phyloP scores from a whole-genome alignment of 92 coral and sea anemone species.

The Chrysogorgia sp. region DNA sequence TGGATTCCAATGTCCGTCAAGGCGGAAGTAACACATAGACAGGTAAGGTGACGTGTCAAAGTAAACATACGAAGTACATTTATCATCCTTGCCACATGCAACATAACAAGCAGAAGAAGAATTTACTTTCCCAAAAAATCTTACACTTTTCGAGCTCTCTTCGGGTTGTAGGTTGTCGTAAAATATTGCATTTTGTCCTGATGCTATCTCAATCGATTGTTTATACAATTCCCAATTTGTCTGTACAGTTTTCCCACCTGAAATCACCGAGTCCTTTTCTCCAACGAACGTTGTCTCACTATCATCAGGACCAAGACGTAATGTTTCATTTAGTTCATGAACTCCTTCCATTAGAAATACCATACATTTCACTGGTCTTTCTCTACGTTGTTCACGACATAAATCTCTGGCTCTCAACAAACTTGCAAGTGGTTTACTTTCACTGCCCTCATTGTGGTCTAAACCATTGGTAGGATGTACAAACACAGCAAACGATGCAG shows the following conservation, averaged over 20 bases:
- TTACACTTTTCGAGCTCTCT: conserved; percentile 32
- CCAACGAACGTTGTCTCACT: conserved; percentile 29
- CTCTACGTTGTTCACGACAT: conserved; percentile 22
- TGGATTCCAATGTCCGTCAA: conserved; percentile 40
- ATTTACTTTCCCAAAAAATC: conserved; percentile 18
- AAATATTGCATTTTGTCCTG: conserved; percentile 44
- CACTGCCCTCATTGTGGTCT: conserved; percentile 35
- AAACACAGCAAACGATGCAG: conserved; percentile 27
- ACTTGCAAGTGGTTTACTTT: conserved; percentile 24
- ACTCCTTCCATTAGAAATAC: conserved; percentile 40
- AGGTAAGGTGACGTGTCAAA: not conserved
- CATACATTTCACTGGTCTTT: not conserved
- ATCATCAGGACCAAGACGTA: conserved; percentile 34
- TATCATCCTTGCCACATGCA: conserved; percentile 14
- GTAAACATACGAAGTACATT: conserved; percentile 33
- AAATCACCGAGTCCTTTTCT: conserved; percentile 12
- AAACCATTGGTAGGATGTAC: conserved; percentile 34
- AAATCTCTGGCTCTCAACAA: conserved; percentile 30
- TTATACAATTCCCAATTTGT: conserved; percentile 28
- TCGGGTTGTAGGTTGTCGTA: conserved; percentile 34
- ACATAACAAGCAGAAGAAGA: not conserved
- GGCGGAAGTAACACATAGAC: conserved; percentile 45
- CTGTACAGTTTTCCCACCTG: conserved; percentile 32
- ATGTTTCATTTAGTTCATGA: conserved; percentile 31
- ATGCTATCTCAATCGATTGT: not conserved